Evolutionary conservation across 2,888 invertebrate species (phyloP), one percentile per base, ranked within the genome.

Genomic region (Zhuqinia jingwanae): DNA sequence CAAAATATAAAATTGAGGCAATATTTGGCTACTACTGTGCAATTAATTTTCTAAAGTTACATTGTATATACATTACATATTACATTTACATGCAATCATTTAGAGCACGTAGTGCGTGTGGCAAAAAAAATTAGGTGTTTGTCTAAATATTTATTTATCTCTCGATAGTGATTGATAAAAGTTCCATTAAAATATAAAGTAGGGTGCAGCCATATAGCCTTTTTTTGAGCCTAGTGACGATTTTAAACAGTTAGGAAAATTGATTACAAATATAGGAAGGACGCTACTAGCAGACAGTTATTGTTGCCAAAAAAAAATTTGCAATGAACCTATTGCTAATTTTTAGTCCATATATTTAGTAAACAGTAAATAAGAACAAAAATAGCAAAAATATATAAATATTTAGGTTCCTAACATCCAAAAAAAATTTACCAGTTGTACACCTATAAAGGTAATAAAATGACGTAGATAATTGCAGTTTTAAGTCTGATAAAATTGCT

Each of bases 141-240:
- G 15, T 8, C 11, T 47, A 15, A 47, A 2, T 15, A 47, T 47
- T 47, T 47, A n/a, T n/a, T n/a, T n/a, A n/a, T n/a, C n/a, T 30
- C n/a, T 63, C 11, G 17, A 42, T 68, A 42, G 47, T 42, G 45
- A 22, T 68, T 42, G 20, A 22, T 22, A 17, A 68, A 42, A 10
- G 20, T n/a, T n/a, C n/a, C n/a, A n/a, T n/a, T n/a, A n/a, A n/a
- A n/a, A 68, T 45, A 53, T 53, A 63, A 68, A 68, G 20, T 68
- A 45, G 65, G 65, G 42, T 63, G 63, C 63, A 63, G 63, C 36
- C 63, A n/a, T n/a, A n/a, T n/a, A n/a, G n/a, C n/a, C n/a, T n/a
- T n/a, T n/a, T n/a, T n/a, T n/a, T n/a, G 36, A 36, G 8, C 8
- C 36, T 36, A 68, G 65, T 68, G 65, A 68, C 65, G 65, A 42